Percentiles rank a stretch among this genome's conserved stretches.
Evolutionary conservation across 2,113 vertebrate species (phyloP).

Genomic region (Apus apus): DNA sequence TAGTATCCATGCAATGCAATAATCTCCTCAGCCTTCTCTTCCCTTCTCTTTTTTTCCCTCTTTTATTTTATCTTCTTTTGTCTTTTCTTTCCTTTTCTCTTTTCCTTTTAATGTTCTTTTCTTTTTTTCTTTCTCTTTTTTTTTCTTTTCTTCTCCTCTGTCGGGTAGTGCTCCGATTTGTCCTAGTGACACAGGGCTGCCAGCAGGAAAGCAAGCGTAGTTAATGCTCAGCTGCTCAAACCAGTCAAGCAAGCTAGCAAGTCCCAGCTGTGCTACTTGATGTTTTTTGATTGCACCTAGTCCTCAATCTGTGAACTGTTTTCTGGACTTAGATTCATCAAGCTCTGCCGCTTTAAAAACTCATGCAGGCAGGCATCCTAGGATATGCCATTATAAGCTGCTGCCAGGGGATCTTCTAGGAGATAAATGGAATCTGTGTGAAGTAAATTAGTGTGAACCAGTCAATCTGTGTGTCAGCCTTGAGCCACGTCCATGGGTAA

Average conservation of each 20-base stretch:
- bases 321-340: constrained; percentile 80
- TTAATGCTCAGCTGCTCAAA: constrained; percentile 77
- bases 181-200: constrained; percentile 66
- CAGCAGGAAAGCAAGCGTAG: constrained; percentile 71
- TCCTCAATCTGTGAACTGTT: constrained; percentile 80
- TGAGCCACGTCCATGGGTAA: constrained; percentile 81
- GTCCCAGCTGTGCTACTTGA: constrained; percentile 80
- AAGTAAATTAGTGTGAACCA: constrained; percentile 88
- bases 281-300: constrained; percentile 78
- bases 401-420: constrained; percentile 83
- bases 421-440: constrained; percentile 87
- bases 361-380: constrained; percentile 78
- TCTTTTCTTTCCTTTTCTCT: too few relatives aligned
- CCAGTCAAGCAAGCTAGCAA: constrained; percentile 74
- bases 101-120: too few relatives aligned
- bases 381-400: constrained; percentile 82
- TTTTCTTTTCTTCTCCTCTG: background rate
- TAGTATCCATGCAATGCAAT: background rate
- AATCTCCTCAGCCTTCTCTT: background rate
- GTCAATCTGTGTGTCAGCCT: constrained; percentile 84
- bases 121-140: too few relatives aligned
- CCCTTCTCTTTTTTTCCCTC: too few relatives aligned
- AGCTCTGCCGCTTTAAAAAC: constrained; percentile 77
- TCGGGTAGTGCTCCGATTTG: constrained; percentile 43
- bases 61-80: too few relatives aligned